phyloP scores from a whole-genome alignment of 2,797 vertebrate species.

The Sylvia borin region DNA sequence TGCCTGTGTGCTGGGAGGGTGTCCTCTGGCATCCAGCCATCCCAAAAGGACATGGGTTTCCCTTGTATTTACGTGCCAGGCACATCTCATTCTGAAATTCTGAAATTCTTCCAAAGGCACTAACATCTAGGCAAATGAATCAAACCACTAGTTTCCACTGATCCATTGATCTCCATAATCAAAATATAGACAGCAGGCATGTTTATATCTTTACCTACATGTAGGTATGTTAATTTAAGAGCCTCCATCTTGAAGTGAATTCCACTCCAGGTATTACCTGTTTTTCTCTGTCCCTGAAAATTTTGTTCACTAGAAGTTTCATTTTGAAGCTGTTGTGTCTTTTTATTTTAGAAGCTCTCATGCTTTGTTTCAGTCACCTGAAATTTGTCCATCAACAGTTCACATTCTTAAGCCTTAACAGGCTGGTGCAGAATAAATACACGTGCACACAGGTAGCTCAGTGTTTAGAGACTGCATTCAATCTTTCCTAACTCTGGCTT shows the following conservation, averaged over 20 bases:
- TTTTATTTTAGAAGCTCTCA: not conserved
- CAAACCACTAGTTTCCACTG: not conserved
- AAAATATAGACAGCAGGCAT: not conserved
- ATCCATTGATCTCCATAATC: not conserved
- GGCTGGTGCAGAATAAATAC: not conserved
- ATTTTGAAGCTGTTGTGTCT: not conserved
- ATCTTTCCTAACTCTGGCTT: not conserved
- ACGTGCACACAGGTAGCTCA: not conserved
- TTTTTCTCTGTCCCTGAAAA: not conserved
- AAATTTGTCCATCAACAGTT: not conserved
- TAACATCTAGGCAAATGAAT: not conserved
- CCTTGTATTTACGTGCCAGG: not conserved
- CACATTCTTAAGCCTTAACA: not conserved
- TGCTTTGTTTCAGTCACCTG: not conserved
- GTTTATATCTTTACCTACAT: not conserved
- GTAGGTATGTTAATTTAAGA: not conserved
- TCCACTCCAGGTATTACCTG: not conserved
- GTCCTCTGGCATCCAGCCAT: not conserved
- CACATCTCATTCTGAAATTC: not conserved
- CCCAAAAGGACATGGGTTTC: not conserved
- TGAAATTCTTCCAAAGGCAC: not conserved
- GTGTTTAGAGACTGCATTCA: not conserved
- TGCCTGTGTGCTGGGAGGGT: not conserved
- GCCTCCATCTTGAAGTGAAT: not conserved
- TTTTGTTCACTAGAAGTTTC: not conserved